Percentiles rank a stretch among this genome's conserved stretches.
Evolutionary conservation across 2,797 vertebrate species (phyloP).

Genomic region (Enteromius unitaeniatus): DNA sequence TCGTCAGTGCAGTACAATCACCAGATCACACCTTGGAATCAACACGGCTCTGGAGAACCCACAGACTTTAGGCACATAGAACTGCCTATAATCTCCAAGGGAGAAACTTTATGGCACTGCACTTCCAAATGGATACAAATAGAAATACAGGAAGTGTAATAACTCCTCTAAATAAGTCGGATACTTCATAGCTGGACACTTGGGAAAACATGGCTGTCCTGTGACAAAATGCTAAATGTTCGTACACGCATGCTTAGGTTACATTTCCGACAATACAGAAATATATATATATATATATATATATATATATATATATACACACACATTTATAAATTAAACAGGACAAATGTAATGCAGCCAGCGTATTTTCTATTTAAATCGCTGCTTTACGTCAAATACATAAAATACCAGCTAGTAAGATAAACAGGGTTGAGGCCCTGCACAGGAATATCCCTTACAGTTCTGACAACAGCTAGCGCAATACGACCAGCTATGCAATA

Average conservation of each 20-base stretch:
- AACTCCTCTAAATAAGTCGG: constrained; percentile 43
- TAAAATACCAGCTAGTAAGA: constrained; percentile 3
- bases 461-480: constrained; percentile 42
- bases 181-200: constrained; percentile 46
- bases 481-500: constrained; percentile 44
- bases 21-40: constrained; percentile 34
- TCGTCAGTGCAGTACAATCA: constrained; percentile 39
- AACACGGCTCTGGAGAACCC: constrained; percentile 28
- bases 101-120: constrained; percentile 46
- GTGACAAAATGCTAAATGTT: constrained; percentile 52
- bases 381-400: constrained; percentile 34
- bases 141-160: constrained; percentile 50
- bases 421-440: constrained; percentile 5
- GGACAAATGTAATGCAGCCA: background rate
- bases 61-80: constrained; percentile 12
- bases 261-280: constrained; percentile 34
- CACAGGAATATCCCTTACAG: constrained; percentile 43
- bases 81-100: constrained; percentile 25
- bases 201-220: constrained; percentile 4
- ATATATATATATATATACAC: no score
- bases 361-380: constrained; percentile 32
- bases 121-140: constrained; percentile 41
- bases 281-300: constrained; percentile 1
- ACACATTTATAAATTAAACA: constrained; percentile 35
- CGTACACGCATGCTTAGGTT: constrained; percentile 41